Conservation (phyloP, 2,797 vertebrate genomes). For the Pristis pectinata region DNA sequence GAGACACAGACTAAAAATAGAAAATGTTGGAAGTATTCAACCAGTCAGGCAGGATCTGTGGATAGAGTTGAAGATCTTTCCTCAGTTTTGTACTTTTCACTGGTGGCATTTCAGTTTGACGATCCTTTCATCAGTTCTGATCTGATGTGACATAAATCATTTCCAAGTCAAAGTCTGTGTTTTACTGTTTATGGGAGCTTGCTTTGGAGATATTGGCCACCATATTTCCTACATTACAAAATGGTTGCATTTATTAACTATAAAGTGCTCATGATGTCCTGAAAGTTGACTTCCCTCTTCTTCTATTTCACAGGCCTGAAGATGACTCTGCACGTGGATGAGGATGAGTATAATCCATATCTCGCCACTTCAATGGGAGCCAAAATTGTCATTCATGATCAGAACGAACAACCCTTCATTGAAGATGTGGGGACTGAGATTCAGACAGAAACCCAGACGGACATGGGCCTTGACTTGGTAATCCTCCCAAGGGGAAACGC, state of each 20-base stretch:
- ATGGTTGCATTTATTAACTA: neutral
- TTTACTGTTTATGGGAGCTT: neutral
- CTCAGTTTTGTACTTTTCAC: too few species aligned
- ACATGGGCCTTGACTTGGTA: slow-evolving; percentile 69
- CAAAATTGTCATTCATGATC: slow-evolving; percentile 63
- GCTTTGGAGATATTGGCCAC: too few species aligned
- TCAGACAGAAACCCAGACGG: slow-evolving; percentile 58
- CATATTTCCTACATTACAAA: neutral
- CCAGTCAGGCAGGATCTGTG: too few species aligned
- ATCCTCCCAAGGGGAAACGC: slow-evolving; percentile 42
- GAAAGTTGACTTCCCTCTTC: neutral
- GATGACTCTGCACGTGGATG: slow-evolving; percentile 59
- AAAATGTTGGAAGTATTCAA: too few species aligned
- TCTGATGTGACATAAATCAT: neutral
- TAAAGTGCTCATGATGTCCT: neutral
- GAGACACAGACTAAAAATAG: too few species aligned
- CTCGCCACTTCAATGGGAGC: slow-evolving; percentile 62
- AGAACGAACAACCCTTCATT: slow-evolving; percentile 64
- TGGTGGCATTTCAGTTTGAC: too few species aligned
- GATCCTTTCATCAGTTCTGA: too few species aligned
- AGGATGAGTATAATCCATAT: slow-evolving; percentile 68
- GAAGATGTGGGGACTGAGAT: slow-evolving; percentile 67
- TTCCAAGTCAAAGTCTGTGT: neutral
- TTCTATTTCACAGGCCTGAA: slow-evolving; percentile 55
- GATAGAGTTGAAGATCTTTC: too few species aligned